phyloP scores from a whole-genome alignment of 1,140 invertebrate species.

The Rhagoletis zephyria region DNA sequence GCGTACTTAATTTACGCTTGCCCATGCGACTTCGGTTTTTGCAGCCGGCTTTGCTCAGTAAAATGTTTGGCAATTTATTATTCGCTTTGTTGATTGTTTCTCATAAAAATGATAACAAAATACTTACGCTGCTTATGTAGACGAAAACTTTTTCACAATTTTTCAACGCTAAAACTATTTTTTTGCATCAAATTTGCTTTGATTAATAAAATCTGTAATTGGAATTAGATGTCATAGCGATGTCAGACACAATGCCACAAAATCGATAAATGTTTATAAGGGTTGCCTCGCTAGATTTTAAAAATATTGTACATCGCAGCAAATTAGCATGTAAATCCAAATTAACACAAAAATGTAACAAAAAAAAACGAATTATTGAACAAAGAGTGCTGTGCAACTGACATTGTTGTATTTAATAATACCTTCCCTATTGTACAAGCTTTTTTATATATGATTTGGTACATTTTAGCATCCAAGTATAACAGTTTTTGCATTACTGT shows the following conservation, averaged over 20 bases:
- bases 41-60: conserved; percentile 29
- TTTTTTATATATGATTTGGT: no score
- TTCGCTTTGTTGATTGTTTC: neutral
- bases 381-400: no score
- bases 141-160: neutral
- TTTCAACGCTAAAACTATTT: neutral
- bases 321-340: no score
- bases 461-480: no score
- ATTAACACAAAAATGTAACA: no score
- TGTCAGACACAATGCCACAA: neutral
- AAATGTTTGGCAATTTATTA: neutral
- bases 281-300: neutral
- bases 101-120: neutral
- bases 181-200: neutral
- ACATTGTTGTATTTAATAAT: no score
- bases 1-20: conserved; percentile 9
- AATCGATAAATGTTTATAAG: conserved; percentile 32
- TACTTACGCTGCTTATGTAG: neutral
- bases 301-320: no score
- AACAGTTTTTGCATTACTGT: neutral
- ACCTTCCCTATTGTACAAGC: no score
- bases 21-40: neutral
- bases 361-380: no score
- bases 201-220: conserved; percentile 31
- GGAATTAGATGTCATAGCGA: conserved; percentile 7